Conservation (phyloP, 2,797 vertebrate genomes). For the Chelidonichthys spinosus region DNA sequence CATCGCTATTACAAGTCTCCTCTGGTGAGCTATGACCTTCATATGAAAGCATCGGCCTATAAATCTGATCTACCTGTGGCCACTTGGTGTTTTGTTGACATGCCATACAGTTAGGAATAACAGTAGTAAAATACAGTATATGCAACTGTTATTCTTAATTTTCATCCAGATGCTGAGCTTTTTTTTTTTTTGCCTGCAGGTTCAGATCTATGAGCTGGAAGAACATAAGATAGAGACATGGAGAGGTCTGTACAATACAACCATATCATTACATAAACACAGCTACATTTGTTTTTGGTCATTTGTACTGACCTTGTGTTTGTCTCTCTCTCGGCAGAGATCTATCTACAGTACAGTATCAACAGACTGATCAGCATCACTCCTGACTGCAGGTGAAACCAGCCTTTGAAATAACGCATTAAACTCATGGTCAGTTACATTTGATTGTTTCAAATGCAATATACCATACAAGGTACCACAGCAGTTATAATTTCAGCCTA, state of each 20-base stretch:
- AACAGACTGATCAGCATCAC: conserved; percentile 97
- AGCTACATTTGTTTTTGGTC: neutral
- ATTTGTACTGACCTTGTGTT: neutral
- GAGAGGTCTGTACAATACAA: conserved; percentile 87
- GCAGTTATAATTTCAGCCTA: neutral
- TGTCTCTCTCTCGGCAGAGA: conserved; percentile 81
- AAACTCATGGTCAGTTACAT: neutral
- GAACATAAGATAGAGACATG: conserved; percentile 98
- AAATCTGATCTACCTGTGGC: no score
- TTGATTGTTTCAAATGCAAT: neutral
- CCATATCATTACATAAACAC: neutral
- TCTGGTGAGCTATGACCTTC: conserved; percentile 83
- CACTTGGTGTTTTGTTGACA: no score
- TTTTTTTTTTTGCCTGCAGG: conserved; percentile 81
- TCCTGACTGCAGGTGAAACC: conserved; percentile 93
- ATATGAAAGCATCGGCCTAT: neutral
- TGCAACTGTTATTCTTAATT: no score
- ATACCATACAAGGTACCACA: neutral
- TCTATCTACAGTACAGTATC: conserved; percentile 94
- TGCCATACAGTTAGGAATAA: no score
- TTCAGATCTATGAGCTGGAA: conserved; percentile 98
- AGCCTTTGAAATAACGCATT: no score
- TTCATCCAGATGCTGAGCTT: neutral
- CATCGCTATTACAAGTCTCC: conserved; percentile 97
- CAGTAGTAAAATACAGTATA: no score